A percentile compares a stretch with the other conserved stretches of the same genome.
phyloP scores from a whole-genome alignment of 1,140 invertebrate genomes.

The Wasmannia auropunctata region DNA sequence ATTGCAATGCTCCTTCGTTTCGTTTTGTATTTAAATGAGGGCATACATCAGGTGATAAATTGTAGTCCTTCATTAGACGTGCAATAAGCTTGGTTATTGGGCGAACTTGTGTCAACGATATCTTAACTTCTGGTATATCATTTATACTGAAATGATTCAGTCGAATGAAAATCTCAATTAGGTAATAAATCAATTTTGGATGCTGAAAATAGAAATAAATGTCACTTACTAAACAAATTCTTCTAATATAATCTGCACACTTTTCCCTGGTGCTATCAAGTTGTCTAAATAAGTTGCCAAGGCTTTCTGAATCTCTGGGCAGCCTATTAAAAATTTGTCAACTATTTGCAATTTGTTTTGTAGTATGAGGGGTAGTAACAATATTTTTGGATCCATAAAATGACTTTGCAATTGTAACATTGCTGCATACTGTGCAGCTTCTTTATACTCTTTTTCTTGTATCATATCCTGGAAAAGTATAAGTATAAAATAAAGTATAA shows the following conservation, averaged over 20 bases:
- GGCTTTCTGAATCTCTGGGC: slow-evolving; percentile 86
- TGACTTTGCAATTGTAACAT: slow-evolving; percentile 88
- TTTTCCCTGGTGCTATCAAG: slow-evolving; percentile 83
- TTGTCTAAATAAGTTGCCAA: slow-evolving; percentile 88
- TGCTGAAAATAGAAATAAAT: background rate
- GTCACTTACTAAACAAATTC: slow-evolving; percentile 81
- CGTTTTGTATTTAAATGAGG: slow-evolving; percentile 88
- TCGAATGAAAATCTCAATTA: background rate
- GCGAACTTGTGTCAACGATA: slow-evolving; percentile 86
- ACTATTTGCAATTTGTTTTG: slow-evolving; percentile 90
- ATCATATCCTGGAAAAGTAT: slow-evolving; percentile 82
- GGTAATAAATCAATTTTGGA: slow-evolving; percentile 18
- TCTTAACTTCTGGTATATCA: slow-evolving; percentile 87
- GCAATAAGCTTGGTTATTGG: slow-evolving; percentile 88
- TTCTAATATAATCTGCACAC: slow-evolving; percentile 81
- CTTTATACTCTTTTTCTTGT: slow-evolving; percentile 87
- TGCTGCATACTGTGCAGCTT: slow-evolving; percentile 88
- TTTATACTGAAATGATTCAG: slow-evolving; percentile 80
- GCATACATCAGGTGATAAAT: slow-evolving; percentile 87
- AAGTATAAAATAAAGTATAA: slow-evolving; percentile 8
- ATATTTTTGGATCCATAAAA: slow-evolving; percentile 87
- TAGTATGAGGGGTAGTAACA: slow-evolving; percentile 90
- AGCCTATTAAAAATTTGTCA: slow-evolving; percentile 88
- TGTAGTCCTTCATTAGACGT: slow-evolving; percentile 87
- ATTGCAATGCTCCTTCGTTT: slow-evolving; percentile 88